phyloP scores from a whole-genome alignment of 2,797 vertebrate genomes.

The Gambusia yucatana region DNA sequence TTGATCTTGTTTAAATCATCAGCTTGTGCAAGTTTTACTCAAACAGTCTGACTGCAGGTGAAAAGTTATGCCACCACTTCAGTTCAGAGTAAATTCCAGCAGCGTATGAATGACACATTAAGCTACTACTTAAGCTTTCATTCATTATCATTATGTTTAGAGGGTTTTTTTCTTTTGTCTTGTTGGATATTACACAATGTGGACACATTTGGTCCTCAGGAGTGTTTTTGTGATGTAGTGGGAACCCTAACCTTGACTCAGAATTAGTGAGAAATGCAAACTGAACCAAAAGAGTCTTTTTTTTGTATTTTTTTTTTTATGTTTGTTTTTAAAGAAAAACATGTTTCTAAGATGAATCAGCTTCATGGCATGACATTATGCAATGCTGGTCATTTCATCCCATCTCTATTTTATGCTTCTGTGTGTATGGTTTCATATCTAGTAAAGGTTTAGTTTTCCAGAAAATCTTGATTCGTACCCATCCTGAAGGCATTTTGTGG shows the following conservation, averaged over 20 bases:
- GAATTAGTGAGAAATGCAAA: constrained; percentile 52
- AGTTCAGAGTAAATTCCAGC: constrained; percentile 41
- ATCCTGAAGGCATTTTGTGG: neutral
- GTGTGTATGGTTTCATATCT: neutral
- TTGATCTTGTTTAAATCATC: constrained; percentile 42
- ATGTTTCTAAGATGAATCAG: constrained; percentile 36
- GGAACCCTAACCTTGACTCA: constrained; percentile 8
- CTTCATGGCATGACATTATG: constrained; percentile 45
- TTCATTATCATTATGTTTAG: constrained; percentile 31
- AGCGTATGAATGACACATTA: constrained; percentile 55
- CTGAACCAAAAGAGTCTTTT: constrained; percentile 44
- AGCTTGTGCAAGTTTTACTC: constrained; percentile 47
- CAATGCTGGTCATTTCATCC: neutral
- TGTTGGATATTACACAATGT: constrained; percentile 76
- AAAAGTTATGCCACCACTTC: constrained; percentile 45
- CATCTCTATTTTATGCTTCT: neutral
- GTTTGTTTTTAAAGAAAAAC: neutral
- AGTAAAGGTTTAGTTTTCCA: neutral
- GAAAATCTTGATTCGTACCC: neutral
- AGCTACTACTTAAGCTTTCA: constrained; percentile 38
- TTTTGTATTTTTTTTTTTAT: neutral
- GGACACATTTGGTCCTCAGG: constrained; percentile 51
- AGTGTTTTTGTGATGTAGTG: constrained; percentile 32
- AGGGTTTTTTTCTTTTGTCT: constrained; percentile 33
- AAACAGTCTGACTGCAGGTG: constrained; percentile 35